These are phyloP conservation scores for Peromyscus maniculatus DNA, from an alignment of 2,113 vertebrate species.

Conservation along the genomic window DNA sequence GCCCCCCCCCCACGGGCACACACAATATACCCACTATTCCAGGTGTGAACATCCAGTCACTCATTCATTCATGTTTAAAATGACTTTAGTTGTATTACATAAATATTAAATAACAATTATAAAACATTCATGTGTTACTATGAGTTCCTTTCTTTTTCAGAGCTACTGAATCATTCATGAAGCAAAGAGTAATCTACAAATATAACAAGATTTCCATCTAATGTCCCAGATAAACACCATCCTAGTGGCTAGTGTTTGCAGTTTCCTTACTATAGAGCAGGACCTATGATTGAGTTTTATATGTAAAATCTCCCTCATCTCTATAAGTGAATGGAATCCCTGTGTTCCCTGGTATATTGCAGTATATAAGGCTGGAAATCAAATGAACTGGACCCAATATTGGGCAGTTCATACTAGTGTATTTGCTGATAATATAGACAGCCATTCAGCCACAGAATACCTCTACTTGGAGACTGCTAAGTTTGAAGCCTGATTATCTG, in stretches of 20 bases:
- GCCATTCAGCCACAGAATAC: background rate
- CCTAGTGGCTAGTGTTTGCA: background rate
- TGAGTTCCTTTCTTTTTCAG: background rate
- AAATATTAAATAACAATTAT: background rate
- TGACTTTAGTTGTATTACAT: background rate
- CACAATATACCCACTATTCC: background rate
- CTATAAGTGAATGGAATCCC: background rate
- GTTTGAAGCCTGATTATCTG: background rate
- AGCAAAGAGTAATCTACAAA: background rate
- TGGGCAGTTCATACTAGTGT: background rate
- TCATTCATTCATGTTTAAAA: background rate
- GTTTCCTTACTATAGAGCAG: background rate
- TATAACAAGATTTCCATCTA: background rate
- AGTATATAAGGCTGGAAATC: background rate
- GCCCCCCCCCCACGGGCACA: fast-evolving
- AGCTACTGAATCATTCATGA: background rate
- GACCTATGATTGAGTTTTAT: background rate
- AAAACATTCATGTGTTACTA: background rate
- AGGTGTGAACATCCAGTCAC: background rate
- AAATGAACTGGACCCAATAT: background rate
- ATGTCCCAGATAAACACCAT: background rate
- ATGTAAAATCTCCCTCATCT: background rate
- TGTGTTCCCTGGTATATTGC: background rate
- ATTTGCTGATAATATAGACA: background rate
- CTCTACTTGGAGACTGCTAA: background rate